Evolutionary conservation across 2,888 invertebrate genomes (phyloP).

Genomic region (Idaea aversata): DNA sequence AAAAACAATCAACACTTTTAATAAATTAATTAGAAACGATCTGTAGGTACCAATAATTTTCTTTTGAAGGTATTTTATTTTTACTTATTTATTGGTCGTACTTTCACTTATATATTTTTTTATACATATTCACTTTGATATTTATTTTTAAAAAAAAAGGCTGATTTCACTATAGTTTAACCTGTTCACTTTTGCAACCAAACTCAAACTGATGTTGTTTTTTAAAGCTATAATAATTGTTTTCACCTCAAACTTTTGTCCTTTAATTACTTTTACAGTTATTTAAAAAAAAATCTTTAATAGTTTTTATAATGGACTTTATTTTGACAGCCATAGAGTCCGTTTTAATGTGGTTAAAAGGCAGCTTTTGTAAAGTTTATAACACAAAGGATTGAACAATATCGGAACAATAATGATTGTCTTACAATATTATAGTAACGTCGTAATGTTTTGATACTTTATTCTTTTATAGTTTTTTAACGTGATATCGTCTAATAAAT

Average conservation of each 20-base stretch:
- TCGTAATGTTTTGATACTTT: conserved; percentile 36
- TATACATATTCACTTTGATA: too few relatives aligned
- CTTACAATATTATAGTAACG: conserved; percentile 43
- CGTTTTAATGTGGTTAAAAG: conserved; percentile 29
- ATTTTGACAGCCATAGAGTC: not conserved
- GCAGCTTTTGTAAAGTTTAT: conserved; percentile 54
- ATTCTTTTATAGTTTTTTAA: too few relatives aligned
- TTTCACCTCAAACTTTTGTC: conserved; percentile 58
- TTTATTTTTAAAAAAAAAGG: not conserved
- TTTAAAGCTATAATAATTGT: conserved; percentile 69
- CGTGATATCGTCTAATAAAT: too few relatives aligned
- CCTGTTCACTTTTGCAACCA: conserved; percentile 43
- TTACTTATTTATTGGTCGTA: too few relatives aligned
- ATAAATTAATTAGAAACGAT: too few relatives aligned
- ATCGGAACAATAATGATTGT: conserved; percentile 70
- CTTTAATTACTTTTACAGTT: conserved; percentile 66
- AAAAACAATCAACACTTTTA: too few relatives aligned
- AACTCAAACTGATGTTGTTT: conserved; percentile 53
- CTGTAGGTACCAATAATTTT: too few relatives aligned
- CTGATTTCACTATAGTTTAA: conserved; percentile 12
- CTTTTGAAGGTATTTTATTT: too few relatives aligned
- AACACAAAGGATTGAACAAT: conserved; percentile 74
- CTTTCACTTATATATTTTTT: too few relatives aligned
- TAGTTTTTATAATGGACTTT: conserved; percentile 20
- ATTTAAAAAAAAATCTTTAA: conserved; percentile 42